Evolutionary conservation across 1,140 invertebrate genomes (phyloP).

Genomic region (Chionoecetes opilio): DNA sequence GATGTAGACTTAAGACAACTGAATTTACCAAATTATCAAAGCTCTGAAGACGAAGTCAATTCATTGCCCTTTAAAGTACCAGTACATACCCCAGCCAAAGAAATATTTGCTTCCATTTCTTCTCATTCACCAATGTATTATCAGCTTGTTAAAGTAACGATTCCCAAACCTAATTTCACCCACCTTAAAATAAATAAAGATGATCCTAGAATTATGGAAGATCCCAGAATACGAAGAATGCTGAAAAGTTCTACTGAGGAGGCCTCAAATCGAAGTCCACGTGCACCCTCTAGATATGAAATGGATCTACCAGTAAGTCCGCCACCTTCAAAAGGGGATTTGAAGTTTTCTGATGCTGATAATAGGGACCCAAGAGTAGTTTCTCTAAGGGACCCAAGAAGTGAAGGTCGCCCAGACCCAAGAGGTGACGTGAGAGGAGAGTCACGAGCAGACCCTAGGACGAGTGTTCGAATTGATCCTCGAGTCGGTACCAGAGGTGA

Average conservation of each 20-base stretch:
- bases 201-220: conserved; percentile 87
- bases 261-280: conserved; percentile 63
- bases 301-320: conserved; percentile 65
- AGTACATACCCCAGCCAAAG: conserved; percentile 91
- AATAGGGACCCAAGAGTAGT: conserved; percentile 72
- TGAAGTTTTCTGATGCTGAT: conserved; percentile 62
- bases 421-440: conserved; percentile 63
- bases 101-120: conserved; percentile 92
- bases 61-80: conserved; percentile 91
- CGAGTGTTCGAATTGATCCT: conserved; percentile 60
- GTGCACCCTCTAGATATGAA: conserved; percentile 71
- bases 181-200: conserved; percentile 89
- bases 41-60: conserved; percentile 83
- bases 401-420: conserved; percentile 54
- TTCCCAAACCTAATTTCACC: conserved; percentile 90
- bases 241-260: conserved; percentile 72
- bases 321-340: conserved; percentile 50
- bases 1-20: conserved; percentile 89
- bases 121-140: conserved; percentile 90
- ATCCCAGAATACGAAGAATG: conserved; percentile 76
- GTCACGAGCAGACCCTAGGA: conserved; percentile 64
- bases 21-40: conserved; percentile 52
- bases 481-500: conserved; percentile 70
- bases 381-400: conserved; percentile 69
- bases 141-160: conserved; percentile 88